Base-by-base conservation (phyloP, 2,113 vertebrate genomes). In the Eurystomus gularis region DNA sequence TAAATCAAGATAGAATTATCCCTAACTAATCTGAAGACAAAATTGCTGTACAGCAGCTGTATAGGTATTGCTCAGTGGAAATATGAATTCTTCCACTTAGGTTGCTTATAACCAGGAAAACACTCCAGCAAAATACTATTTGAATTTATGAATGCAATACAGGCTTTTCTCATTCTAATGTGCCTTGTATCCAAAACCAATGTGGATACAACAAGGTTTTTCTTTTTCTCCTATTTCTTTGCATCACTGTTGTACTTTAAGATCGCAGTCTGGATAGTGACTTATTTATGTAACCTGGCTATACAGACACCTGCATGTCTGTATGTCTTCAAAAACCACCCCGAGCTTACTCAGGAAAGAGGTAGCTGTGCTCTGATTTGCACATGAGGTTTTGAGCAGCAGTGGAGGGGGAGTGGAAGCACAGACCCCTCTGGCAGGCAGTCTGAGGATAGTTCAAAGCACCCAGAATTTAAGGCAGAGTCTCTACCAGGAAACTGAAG, bases 1-100 rank as follows among this genome's bases (percentile, higher is more conserved):
- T 94, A 97, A 91, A 95, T 86, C 92, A 91, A 97, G 94, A 97
- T 76, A 95, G 84, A 93, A 96, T 97, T 92, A 91, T 62, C 76
- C 65, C 72, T 79, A 96, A 95, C 88, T 89, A 92, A 83, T 82
- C 51, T 0, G 1, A 91, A 90, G 89, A 80, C 25, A 80, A 90
- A 95, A 90, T 76, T 90, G 10, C 42, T 66, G 60, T 35, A 57
- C 0, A 1, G 64, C 26, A 82, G 62, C 55, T 35, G 7, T 88
- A 77, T 92, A 91, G 83, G 16, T 91, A 92, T 13, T 95, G 81
- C n/a, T 94, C 44, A 92, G 80, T 61, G 54, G 37, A 93, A 80
- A 46, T 79, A 33, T 9, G 25, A 79, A 79, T 44, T 66, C 39
- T 76, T 51, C 48, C n/a, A 31, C 25, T 82, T 28, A 65, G 13